phyloP scores from a whole-genome alignment of 2,888 invertebrate genomes.

The Antheraea yamamai region DNA sequence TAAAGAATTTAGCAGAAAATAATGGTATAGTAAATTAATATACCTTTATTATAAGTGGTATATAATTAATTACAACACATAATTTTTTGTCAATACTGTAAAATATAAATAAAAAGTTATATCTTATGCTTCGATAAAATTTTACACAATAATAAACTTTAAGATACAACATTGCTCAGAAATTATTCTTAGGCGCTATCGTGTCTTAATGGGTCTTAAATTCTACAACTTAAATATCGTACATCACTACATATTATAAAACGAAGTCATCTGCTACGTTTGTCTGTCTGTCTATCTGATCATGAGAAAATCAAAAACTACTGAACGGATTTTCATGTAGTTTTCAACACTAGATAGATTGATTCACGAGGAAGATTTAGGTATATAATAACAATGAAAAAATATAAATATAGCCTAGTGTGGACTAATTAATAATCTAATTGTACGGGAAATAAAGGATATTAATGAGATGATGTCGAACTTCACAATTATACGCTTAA shows the following conservation, averaged over 20 bases:
- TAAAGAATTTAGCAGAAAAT: neutral
- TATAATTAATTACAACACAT: neutral
- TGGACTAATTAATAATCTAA: too few species aligned
- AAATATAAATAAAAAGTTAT: too few species aligned
- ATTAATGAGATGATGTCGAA: neutral
- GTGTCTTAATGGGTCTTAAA: neutral
- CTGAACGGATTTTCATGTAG: too few species aligned
- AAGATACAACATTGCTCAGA: neutral
- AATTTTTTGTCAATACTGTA: neutral
- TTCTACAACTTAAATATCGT: neutral
- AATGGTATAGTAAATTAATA: neutral
- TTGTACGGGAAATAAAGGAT: too few species aligned
- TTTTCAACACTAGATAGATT: too few species aligned
- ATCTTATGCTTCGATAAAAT: neutral
- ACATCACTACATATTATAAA: neutral
- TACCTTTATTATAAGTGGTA: neutral
- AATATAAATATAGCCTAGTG: too few species aligned
- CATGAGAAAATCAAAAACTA: too few species aligned
- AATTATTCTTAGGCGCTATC: neutral
- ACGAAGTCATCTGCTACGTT: too few species aligned
- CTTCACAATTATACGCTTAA: neutral
- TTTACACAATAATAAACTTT: neutral
- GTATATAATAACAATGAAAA: too few species aligned
- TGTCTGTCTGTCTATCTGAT: too few species aligned
- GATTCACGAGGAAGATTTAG: too few species aligned